A percentile compares a stretch with the other conserved stretches of the same genome.
Evolutionary conservation across 2,797 vertebrate species (phyloP).

Genomic region (Acridotheres tristis): DNA sequence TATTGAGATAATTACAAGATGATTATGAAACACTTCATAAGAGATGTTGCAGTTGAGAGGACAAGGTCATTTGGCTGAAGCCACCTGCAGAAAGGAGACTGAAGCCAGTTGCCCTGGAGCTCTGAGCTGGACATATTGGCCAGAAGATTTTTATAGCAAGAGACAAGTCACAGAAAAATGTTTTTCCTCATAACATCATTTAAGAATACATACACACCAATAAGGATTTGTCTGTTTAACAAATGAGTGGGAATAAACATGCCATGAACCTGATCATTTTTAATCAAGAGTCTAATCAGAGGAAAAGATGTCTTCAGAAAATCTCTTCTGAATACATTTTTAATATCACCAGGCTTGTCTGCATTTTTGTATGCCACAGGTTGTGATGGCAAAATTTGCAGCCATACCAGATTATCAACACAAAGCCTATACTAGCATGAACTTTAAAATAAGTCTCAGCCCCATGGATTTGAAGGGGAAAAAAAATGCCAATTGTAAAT

Average conservation of each 20-base stretch:
- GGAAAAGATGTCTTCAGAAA: neutral
- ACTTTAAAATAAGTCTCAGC: neutral
- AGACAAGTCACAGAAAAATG: neutral
- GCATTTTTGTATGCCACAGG: neutral
- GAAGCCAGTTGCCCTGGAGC: neutral
- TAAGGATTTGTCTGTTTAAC: neutral
- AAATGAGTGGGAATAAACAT: neutral
- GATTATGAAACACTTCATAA: neutral
- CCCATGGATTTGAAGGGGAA: neutral
- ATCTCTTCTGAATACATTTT: neutral
- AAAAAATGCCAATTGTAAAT: neutral
- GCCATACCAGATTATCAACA: neutral
- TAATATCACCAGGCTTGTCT: neutral
- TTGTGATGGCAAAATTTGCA: neutral
- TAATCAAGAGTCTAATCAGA: neutral
- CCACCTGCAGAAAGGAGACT: neutral
- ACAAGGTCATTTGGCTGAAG: slow-evolving; percentile 20
- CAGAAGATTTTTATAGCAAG: neutral
- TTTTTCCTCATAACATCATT: neutral
- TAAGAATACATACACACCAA: neutral
- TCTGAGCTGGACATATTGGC: neutral
- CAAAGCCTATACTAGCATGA: neutral
- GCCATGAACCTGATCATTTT: neutral
- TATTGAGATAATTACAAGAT: slow-evolving; percentile 47
- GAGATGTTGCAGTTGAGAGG: neutral